Conservation (phyloP, 2,113 vertebrate genomes). For the Eretmochelys imbricata region DNA sequence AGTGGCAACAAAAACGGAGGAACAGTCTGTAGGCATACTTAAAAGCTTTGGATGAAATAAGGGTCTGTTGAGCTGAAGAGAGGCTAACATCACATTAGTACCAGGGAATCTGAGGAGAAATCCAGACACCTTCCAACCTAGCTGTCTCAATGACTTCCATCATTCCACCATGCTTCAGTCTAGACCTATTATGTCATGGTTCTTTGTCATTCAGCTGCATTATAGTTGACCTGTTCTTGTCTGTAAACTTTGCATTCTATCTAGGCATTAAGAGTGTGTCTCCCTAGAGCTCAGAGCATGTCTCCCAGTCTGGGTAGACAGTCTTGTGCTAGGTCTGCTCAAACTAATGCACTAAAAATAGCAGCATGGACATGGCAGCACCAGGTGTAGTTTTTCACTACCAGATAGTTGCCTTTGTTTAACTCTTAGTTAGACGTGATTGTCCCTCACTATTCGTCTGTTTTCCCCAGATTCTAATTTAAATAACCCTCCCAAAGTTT, state of each 20-base stretch:
- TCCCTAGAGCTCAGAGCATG: not conserved
- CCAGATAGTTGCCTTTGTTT: not conserved
- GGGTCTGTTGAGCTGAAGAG: constrained; percentile 16
- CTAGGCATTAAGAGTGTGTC: not conserved
- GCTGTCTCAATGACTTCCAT: not conserved
- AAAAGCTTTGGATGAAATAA: constrained; percentile 15
- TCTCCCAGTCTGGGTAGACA: not conserved
- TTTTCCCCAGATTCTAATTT: not conserved
- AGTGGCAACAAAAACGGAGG: constrained; percentile 19
- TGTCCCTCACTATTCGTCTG: not conserved
- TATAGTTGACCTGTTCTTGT: not conserved
- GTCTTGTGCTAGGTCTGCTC: not conserved
- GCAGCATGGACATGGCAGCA: not conserved
- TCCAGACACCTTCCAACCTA: not conserved
- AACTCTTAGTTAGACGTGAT: not conserved
- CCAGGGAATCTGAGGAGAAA: not conserved
- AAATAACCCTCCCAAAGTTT: not conserved
- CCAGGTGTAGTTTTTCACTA: no score
- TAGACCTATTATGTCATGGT: not conserved
- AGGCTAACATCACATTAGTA: not conserved
- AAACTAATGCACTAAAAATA: not conserved
- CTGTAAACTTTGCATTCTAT: not conserved
- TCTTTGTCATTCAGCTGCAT: not conserved
- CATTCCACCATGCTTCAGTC: not conserved
- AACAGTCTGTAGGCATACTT: constrained; percentile 19